Evolutionary conservation across 2,113 vertebrate species (phyloP).

Genomic region (Rhinopithecus roxellana): DNA sequence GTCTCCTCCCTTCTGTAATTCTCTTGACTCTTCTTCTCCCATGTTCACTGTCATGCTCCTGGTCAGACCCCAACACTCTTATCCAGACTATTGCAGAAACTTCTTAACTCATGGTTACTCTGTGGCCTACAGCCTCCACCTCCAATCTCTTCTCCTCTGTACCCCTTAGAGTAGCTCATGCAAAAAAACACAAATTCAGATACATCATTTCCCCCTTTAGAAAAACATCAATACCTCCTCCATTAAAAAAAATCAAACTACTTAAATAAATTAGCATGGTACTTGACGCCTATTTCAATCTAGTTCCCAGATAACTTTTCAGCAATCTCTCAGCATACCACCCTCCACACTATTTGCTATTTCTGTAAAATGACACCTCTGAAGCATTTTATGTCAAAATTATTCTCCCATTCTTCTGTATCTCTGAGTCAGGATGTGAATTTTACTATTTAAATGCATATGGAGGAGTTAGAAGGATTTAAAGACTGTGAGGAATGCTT

Average conservation of each 20-base stretch:
- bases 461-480: not conserved
- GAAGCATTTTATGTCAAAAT: not conserved
- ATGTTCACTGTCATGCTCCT: not conserved
- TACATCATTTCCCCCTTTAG: not conserved
- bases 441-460: not conserved
- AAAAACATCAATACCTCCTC: not conserved
- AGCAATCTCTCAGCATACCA: not conserved
- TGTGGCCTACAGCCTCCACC: fast-evolving
- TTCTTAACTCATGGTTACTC: not conserved
- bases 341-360: not conserved
- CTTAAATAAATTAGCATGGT: not conserved
- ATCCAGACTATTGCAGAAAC: fast-evolving
- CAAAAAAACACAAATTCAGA: not conserved
- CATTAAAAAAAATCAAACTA: not conserved
- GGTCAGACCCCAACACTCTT: too few relatives aligned
- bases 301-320: not conserved
- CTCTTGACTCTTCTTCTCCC: not conserved
- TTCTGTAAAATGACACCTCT: not conserved
- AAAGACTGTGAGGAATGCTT: not conserved
- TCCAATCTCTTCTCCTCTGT: not conserved
- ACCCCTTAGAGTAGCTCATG: not conserved
- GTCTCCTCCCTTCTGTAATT: not conserved
- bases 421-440: not conserved
- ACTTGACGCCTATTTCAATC: not conserved
- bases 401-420: not conserved